Evolutionary conservation across 2,113 vertebrate genomes (phyloP), one percentile per base, ranked within the genome.

Genomic region (Orycteropus afer): DNA sequence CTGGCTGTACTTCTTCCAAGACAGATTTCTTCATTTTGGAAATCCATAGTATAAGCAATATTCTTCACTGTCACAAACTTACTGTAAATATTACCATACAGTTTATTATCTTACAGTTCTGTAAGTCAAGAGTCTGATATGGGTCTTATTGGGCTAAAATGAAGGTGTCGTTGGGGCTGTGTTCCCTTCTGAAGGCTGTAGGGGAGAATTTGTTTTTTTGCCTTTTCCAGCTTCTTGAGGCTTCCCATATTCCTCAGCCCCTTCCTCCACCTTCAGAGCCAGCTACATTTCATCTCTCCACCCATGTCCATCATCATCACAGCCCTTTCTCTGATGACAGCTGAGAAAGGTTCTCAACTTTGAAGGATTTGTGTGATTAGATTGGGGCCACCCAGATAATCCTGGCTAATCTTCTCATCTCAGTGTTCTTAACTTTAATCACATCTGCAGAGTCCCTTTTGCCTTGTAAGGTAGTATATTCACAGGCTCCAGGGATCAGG

Each of bases 91-190:
- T 20, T 23, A n/a, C n/a, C 55, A 57, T 22, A 22, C 18, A 25
- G 13, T 14, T 20, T 69, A 25, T 5, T 71, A 18, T 69, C 53
- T 45, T 27, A 65, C 11, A 42, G 40, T 10, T 90, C 81, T 27
- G 37, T 34, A 34, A 34, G n/a, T 78, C 47, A 23, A n/a, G 9
- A 34, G 7, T 34, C 37, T 18, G 27, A 73, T 6, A 8, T 0
- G 1, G 57, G 59, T 27, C 51, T 55, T 51, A 20, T 0, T 4
- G 49, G 27, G 25, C 25, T 79, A 7, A 55, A 40, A 5, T 17
- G 29, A 3, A 29, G 20, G 32, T 23, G 40, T 40, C 1, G 1
- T 1, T 15, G 4, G n/a, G 12, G 1, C 13, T 0, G 9, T 2
- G 1, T 32, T 10, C 61, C 34, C 32, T 82, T 29, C 69, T 23